Conservation (phyloP, 2,888 invertebrate genomes). For the Hydrotaea cyrtoneurina region DNA sequence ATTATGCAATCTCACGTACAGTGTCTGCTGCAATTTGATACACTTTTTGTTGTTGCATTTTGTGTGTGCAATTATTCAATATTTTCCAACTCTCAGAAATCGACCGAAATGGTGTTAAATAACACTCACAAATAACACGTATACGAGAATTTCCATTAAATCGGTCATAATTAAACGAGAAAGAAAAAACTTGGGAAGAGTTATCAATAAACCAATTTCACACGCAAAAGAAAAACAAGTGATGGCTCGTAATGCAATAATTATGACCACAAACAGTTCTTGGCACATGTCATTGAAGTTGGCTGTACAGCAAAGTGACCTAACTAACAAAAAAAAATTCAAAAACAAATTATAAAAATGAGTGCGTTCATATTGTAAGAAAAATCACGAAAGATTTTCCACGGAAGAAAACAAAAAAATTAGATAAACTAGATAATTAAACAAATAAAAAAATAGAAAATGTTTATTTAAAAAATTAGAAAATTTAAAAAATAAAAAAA, state of each 20-base stretch:
- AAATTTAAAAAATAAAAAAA: too few relatives aligned
- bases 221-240: neutral
- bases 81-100: neutral
- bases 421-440: too few relatives aligned
- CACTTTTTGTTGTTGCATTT: neutral
- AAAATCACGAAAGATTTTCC: too few relatives aligned
- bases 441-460: too few relatives aligned
- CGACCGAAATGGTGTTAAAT: slow-evolving; percentile 4
- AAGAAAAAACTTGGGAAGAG: neutral
- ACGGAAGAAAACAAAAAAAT: too few relatives aligned
- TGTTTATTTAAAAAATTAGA: too few relatives aligned
- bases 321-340: too few relatives aligned
- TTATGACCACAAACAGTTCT: neutral
- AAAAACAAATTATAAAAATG: too few relatives aligned
- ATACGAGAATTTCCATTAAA: neutral
- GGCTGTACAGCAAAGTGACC: too few relatives aligned
- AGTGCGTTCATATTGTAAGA: too few relatives aligned
- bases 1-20: slow-evolving; percentile 3
- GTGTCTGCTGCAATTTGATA: neutral
- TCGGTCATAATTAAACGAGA: neutral
- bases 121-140: neutral
- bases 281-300: too few relatives aligned
- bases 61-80: neutral
- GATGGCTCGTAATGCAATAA: neutral
- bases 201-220: neutral